phyloP scores from a whole-genome alignment of 1,140 invertebrate genomes.

The Brachionus rotundiformis region DNA sequence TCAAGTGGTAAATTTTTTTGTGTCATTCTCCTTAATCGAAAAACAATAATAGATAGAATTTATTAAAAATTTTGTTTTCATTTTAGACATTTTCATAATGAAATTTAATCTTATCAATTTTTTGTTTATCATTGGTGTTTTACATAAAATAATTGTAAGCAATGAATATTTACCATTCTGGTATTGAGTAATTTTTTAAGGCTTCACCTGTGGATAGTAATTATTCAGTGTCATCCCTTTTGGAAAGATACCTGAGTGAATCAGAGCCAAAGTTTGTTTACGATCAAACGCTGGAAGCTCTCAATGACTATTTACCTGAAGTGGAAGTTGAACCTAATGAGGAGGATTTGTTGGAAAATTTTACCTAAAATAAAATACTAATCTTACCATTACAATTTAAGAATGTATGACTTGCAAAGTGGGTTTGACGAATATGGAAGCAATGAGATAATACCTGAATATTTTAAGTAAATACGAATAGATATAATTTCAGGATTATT shows the following conservation, averaged over 20 bases:
- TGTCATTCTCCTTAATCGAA: no score
- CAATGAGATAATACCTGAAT: background rate
- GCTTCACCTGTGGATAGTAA: background rate
- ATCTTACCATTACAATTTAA: no score
- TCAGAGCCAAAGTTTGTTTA: constrained; percentile 1
- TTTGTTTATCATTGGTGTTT: background rate
- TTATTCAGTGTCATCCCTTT: constrained; percentile 12
- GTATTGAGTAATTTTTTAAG: background rate
- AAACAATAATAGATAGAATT: no score
- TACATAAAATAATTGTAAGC: constrained; percentile 18
- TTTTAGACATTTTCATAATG: constrained; percentile 10
- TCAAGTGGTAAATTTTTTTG: background rate
- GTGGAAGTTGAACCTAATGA: background rate
- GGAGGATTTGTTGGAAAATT: background rate
- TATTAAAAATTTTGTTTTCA: background rate
- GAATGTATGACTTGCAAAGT: background rate
- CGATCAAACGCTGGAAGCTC: background rate
- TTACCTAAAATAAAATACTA: background rate
- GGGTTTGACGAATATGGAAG: background rate
- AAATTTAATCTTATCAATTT: constrained; percentile 17
- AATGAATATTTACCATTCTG: background rate
- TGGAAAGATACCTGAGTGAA: background rate
- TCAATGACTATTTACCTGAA: background rate
- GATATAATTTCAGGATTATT: background rate
- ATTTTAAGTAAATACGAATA: background rate